Evolutionary conservation across 2,888 invertebrate genomes (phyloP), one percentile per base, ranked within the genome.

Genomic region (Heterodera filipjevi): DNA sequence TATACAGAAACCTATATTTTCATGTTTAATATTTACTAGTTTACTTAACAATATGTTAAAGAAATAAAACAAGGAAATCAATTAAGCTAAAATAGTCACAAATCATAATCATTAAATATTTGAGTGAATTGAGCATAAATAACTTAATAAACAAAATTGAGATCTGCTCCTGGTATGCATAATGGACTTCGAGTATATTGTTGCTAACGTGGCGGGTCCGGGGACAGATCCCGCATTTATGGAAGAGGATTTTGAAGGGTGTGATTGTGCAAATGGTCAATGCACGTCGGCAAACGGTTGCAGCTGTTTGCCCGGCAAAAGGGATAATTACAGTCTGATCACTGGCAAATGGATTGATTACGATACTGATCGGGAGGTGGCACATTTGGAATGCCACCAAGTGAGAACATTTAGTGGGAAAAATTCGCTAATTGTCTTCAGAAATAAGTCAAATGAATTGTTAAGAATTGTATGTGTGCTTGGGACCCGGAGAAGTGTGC

Each of bases 211-310:
- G 32, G 75, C 64, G 16, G 85, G 86, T 16, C 77, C 78, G 19
- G 85, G 83, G 53, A 70, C 83, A 27, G 78, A 81, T 14, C 71
- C 74, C n/a, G 79, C 78, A 32, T 80, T 80, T 33, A 80, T 84
- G 74, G 81, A 82, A 19, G 82, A 84, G 70, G 79, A 80, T 19
- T 80, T 84, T 49, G 77, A 81, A 33, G 87, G 87, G 32, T 87
- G 87, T 76, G 78, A 81, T 10, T 87, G 87, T 66, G 80, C 76
- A 12, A 27, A 59, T 5, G 78, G 53, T 22, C 78, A 81, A 39
- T 87, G 87, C 76, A 80, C 82, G 5, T 71, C 79, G 14, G 78
- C 73, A 33, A 80, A 32, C 22, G 76, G 77, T 0, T 86, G 86
- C 72, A 75, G 81, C 16, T 86, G 86, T 75, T 73, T 86, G 59